Evolutionary conservation across 2,888 invertebrate species (phyloP), one percentile per base, ranked within the genome.

Genomic region (Cephus pygmeus): DNA sequence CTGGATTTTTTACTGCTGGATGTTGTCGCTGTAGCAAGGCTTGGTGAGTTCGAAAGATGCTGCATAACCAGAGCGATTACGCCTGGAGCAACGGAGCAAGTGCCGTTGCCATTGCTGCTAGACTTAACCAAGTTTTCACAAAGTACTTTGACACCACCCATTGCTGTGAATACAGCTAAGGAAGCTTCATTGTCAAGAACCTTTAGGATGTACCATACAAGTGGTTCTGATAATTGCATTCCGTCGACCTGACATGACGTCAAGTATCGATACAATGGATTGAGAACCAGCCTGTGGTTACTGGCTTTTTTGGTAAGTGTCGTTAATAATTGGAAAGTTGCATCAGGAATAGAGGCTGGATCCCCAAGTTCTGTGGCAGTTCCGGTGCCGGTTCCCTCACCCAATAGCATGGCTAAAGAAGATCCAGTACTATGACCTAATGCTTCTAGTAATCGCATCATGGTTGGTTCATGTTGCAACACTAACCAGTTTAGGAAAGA

Each of bases 251-350:
- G 88, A 91, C 90, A 91, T n/a, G 92, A 91, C 33, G 90, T 91
- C 76, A 97, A 93, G 79, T 91, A 91, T 75, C 87, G 88, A 79
- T 90, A 94, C 69, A 98, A 93, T 0, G 97, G 96, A 83, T 95
- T 94, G 85, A 98, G 94, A 87, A 98, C 94, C 78, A 96, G 93
- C 34, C 94, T 94, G 3, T 96, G 95, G 87, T 95, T 94, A 11
- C 96, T 95, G 3, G 97, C 95, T 86, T 95, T 95, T 73, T 94
- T 94, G n/a, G 95, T 95, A 81, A 98, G 92, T 3, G 95, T 95
- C 36, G 95, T 94, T 77, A 98, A 93, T 83, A 98, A 93, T 91
- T 96, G 96, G 88, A 97, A 97, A n/a, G 98, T 95, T 33, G 97
- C 97, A 88, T 98, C 98, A 2, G 96, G 96, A 76, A 97, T 95